Percentiles rank a stretch among this genome's conserved stretches.
These are phyloP conservation scores for Polypedilum vanderplanki DNA, from an alignment of 1,140 invertebrate genomes.

Conservation along the genomic window DNA sequence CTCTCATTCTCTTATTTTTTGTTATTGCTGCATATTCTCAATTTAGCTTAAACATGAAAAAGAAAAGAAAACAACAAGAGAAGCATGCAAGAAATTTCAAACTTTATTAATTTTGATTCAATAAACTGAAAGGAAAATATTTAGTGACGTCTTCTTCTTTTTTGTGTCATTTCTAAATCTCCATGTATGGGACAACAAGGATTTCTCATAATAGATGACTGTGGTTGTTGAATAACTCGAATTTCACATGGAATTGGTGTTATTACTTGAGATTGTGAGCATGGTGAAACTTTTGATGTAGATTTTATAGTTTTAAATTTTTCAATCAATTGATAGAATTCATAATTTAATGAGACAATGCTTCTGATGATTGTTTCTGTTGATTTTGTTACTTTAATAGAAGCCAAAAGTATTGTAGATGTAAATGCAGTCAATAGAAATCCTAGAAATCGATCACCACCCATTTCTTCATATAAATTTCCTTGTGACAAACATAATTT, in stretches of 20 bases:
- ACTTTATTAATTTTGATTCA: neutral
- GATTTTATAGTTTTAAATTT: neutral
- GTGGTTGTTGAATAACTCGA: neutral
- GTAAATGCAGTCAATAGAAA: neutral
- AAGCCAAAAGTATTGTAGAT: neutral
- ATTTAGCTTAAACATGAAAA: neutral
- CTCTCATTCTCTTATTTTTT: neutral
- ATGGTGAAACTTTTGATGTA: neutral
- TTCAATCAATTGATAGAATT: neutral
- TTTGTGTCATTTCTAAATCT: neutral
- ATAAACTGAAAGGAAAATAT: neutral
- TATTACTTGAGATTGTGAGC: neutral
- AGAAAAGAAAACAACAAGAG: neutral
- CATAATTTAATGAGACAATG: neutral
- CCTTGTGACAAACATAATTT: neutral
- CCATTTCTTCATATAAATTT: neutral
- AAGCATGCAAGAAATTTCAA: neutral
- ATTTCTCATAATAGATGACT: neutral
- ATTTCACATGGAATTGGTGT: neutral
- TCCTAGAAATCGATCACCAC: neutral
- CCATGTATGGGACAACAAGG: neutral
- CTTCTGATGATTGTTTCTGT: neutral
- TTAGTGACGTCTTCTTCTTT: neutral
- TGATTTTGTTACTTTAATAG: neutral
- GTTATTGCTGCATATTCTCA: neutral